Base-by-base conservation (phyloP, 30 jellyfish, hydroid and myxozoan genomes). In the Morbakka virulenta region DNA sequence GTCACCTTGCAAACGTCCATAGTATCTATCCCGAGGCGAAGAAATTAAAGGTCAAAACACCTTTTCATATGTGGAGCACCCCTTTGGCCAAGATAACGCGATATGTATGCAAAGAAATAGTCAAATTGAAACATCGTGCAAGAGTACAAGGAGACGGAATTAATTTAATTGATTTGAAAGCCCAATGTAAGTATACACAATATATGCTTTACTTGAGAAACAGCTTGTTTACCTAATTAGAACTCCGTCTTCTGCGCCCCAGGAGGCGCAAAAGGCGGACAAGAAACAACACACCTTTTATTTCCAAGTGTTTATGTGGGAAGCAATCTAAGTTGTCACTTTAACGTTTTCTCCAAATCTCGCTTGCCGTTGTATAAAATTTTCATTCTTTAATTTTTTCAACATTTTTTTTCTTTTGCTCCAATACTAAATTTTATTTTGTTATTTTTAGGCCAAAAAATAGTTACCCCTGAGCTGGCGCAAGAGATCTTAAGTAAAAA, bases 1-100 rank as follows among this genome's bases (percentile, higher is more conserved):
- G 98, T 14, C 98, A 92, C 65, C 79, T 79, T 33, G 98, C 98
- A 14, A 92, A 78, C 86, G 86, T 79, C 27, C 98, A 92, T 82
- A 74, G 98, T 82, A 85, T 87, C 72, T 81, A 65, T 49, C 88
- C 91, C 14, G 91, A 86, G 65, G 98, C 95, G 30, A 92, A 94
- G 74, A 92, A 92, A 74, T 75, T 92, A 80, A 92, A 92, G 72
- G 96, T 92, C 50, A 92, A 92, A 76, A 92, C 96, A 35, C 98
- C 98, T 0, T 92, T 92, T 67, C 67, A 41, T 29, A 92, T 92
- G 98, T 34, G 78, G 50, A 52, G 95, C 64, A 32, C 96, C 27
- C 97, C 94, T 2, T 83, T 64, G 36, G 77, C 88, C 50, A 73
- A 70, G 31, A 80, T 80, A 32, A 32, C 91, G 30, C 95, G 97